Base-by-base conservation (phyloP, 1,140 invertebrate genomes). In the Triops cancriformis region DNA sequence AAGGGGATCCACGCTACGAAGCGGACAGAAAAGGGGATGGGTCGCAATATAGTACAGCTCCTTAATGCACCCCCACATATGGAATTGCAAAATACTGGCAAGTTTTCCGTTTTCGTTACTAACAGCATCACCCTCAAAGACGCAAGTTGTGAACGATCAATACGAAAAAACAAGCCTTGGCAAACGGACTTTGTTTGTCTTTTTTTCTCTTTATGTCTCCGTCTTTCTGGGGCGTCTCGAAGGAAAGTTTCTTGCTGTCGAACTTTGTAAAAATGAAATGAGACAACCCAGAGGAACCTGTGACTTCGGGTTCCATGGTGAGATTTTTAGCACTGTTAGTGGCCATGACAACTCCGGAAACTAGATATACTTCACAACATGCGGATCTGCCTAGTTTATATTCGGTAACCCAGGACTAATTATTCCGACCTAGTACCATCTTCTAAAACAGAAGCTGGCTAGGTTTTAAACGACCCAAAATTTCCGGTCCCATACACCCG, bases 141-240 rank as follows among this genome's bases (percentile, higher is more conserved):
- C n/a, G 51, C 51, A 64, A 64, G 51, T 64, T 64, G 51, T 64
- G 51, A 64, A 64, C 51, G 51, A 64, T 64, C 51, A 64, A 64
- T 64, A 64, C 51, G 51, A 64, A 64, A 64, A 64, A 64, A 64
- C 18, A 64, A 64, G 3, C 23, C 51, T 64, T 64, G 51, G 51
- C 51, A 64, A 64, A 64, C 51, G n/a, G 51, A 23, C 51, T 64
- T 64, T 18, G 51, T n/a, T 64, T n/a, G 10, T 64, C 18, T 64
- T 23, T 18, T 64, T 64, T n/a, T n/a, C n/a, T n/a, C n/a, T n/a
- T 64, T 14, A 6, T 18, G 14, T 64, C 51, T 64, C 23, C 51
- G 23, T n/a, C 51, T 23, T 37, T 37, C 14, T 23, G 18, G 51
- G 18, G 14, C 23, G 18, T 18, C 18, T 18, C 14, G 51, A 1